A percentile compares a stretch with the other conserved stretches of the same genome.
These are phyloP conservation scores for Corvus hawaiiensis DNA, from an alignment of 2,113 vertebrate species.

Conservation along the genomic window DNA sequence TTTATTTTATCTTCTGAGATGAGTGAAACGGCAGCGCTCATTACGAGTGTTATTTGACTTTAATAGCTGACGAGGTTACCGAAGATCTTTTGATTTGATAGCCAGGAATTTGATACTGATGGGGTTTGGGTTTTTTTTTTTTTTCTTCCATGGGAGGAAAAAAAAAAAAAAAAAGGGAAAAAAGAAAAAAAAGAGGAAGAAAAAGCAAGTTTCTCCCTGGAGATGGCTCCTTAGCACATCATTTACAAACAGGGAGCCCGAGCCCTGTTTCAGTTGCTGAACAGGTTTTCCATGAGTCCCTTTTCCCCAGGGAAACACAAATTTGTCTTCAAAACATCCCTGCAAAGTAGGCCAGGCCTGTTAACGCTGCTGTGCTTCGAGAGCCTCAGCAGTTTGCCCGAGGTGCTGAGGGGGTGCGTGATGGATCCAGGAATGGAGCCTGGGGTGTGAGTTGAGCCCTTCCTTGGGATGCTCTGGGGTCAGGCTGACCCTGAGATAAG, in stretches of 20 bases:
- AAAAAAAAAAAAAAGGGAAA: background rate
- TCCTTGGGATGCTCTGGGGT: background rate
- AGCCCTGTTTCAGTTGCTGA: background rate
- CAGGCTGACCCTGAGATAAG: background rate
- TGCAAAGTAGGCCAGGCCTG: conserved; percentile 4
- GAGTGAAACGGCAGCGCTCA: conserved; percentile 17
- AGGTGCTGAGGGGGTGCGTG: background rate
- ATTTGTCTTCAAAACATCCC: conserved; percentile 2
- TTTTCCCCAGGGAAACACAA: background rate
- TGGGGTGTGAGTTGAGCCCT: rapidly evolving
- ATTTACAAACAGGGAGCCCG: background rate
- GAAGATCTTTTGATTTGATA: conserved; percentile 28
- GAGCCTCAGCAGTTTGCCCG: background rate
- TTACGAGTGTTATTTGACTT: conserved; percentile 25
- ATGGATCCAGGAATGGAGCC: background rate
- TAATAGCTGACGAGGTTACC: conserved; percentile 14
- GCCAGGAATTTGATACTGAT: conserved; percentile 16
- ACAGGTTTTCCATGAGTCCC: background rate
- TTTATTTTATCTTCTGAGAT: conserved; percentile 2
- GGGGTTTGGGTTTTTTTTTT: background rate
- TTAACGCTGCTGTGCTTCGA: background rate
- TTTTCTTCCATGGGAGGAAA: background rate
- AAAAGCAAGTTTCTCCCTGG: background rate
- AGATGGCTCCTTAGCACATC: background rate
- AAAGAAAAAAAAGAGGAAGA: background rate